Base-by-base conservation (phyloP, 2,888 invertebrate species). In the Stictocephala bisonia region DNA sequence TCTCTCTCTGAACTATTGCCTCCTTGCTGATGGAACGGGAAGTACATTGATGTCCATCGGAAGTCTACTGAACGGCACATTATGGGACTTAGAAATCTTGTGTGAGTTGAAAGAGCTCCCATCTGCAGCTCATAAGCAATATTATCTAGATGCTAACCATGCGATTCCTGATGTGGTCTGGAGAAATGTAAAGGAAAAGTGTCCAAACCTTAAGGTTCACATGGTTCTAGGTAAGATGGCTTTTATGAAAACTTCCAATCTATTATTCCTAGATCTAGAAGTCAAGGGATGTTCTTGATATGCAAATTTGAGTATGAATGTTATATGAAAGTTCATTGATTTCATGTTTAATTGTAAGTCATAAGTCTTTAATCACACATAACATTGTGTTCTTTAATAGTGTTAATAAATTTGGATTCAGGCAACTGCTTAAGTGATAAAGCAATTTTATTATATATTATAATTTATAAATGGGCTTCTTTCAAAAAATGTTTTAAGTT, bases 1-100 rank as follows among this genome's bases (percentile, higher is more conserved):
- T 24, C 72, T 72, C 6, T 50, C 64, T 4, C 29, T 72, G 22
- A 72, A 72, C 40, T 72, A 64, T 22, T 22, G 40, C 35, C 24
- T 64, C 35, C 11, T 72, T n/a, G 72, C 72, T 3, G 72, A 72
- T 31, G 72, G 72, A 18, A 66, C 72, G 1, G 72, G 72, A 3
- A 50, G 66, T 7, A 51, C 53, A 1, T 40, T 72, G 18, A 18
- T 72, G 24, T 66, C 66, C 9, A 66, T 72, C 18, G 72, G 72
- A 0, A 31, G 51, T 22, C 24, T 72, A 1, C 18, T 20, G 3
- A 35, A 41, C 4, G 72, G 72, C 9, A 50, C 24, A 20, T 27
- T 72, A 53, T 26, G 7, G 9, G 29, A 66, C 18, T 20, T 72
- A 27, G 48, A 72, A 40, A 26, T 72, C 20, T 53, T 72, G 18